Base-by-base conservation (phyloP, 2,113 vertebrate species). In the Synchiropus splendidus region DNA sequence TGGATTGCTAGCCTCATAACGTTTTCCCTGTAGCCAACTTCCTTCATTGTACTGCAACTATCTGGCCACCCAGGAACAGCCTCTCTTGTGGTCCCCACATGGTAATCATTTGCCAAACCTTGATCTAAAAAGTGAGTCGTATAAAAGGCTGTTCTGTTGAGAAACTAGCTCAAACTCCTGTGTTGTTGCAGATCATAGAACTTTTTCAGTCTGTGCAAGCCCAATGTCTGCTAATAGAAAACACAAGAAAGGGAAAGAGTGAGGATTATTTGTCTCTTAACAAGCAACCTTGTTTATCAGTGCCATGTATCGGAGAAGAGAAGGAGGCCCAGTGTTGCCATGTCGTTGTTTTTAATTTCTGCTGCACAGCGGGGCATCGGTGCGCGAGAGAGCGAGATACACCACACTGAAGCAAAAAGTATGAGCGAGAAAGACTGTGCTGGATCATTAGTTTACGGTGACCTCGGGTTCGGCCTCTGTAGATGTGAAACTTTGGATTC, bases 371-470 rank as follows among this genome's bases (percentile, higher is more conserved):
- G 32, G 78, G 69, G 58, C 61, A 67, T 69, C 59, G 50, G 68
- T 58, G 59, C 56, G 67, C 36, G 56, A 47, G 64, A 67, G 71
- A 70, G 61, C 72, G 72, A 67, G 64, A 58, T 74, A 65, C 61
- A 70, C 51, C 62, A 72, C 69, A 78, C 55, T 67, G 33, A 30
- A 34, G 42, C 31, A 56, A 56, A 58, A 51, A 53, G 61, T 53
- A 46, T 36, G 52, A 58, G 61, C 63, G 64, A 64, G 58, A 54
- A 67, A 67, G 75, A 78, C 73, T 81, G 78, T 72, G 65, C 75
- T 69, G 70, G 67, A 75, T 77, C 73, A 80, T 83, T 81, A 79
- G 73, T 77, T 75, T 77, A 78, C 75, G 64, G 65, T 72, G 78
- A 78, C 81, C 73, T 81, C 66, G 33, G 63, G 64, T 62, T 50